Percentiles rank a stretch among this genome's conserved stretches.
Evolutionary conservation across 2,888 invertebrate genomes (phyloP).

Genomic region (Metalampra italica): DNA sequence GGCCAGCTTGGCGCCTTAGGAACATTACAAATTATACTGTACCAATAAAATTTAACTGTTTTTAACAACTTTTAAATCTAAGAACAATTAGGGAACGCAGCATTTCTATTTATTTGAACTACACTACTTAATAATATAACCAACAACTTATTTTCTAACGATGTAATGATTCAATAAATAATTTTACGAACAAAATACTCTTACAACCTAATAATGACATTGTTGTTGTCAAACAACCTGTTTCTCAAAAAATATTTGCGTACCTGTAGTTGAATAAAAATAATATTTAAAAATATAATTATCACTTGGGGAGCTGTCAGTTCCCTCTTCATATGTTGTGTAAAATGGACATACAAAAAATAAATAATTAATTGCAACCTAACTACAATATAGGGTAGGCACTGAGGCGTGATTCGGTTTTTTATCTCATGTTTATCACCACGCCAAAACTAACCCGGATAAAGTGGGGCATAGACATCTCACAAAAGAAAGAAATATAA

Average conservation of each 20-base stretch:
- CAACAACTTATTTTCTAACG: slow-evolving; percentile 29
- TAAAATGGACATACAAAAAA: slow-evolving; percentile 8
- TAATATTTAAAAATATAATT: neutral
- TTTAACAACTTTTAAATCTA: no score
- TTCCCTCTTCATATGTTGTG: slow-evolving; percentile 4
- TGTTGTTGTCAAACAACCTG: slow-evolving; percentile 24
- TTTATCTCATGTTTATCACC: no score
- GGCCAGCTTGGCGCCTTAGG: neutral
- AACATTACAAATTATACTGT: neutral
- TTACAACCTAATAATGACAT: slow-evolving; percentile 10
- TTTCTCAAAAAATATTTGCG: slow-evolving; percentile 6
- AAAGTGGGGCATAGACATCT: no score
- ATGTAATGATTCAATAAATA: slow-evolving; percentile 45
- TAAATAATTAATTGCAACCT: slow-evolving; percentile 12
- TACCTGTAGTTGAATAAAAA: neutral
- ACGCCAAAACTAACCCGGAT: neutral
- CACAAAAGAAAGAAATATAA: no score
- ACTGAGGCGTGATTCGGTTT: neutral
- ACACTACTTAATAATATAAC: slow-evolving; percentile 31
- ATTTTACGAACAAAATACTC: slow-evolving; percentile 28
- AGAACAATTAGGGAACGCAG: slow-evolving; percentile 15
- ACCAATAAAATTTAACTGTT: no score
- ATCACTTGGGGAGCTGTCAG: slow-evolving; percentile 12
- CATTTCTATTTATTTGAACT: slow-evolving; percentile 25
- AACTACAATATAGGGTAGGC: slow-evolving; percentile 4